Conservation (phyloP, 2,888 invertebrate genomes). For the Rotaria socialis region DNA sequence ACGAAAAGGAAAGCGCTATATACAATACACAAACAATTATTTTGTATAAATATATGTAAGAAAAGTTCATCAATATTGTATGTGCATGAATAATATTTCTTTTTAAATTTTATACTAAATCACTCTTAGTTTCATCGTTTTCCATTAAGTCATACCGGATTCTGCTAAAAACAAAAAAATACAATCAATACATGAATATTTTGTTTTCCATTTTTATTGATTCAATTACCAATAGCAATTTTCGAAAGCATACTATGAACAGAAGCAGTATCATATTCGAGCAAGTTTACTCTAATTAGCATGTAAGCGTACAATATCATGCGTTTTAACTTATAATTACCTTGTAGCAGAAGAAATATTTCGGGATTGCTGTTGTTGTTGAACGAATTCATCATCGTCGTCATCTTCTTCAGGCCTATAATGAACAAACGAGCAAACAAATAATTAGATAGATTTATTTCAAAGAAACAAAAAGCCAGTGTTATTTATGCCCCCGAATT, state of each 20-base stretch:
- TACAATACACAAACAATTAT: not conserved
- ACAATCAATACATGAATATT: not conserved
- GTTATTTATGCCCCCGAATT: not conserved
- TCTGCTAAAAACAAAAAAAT: not conserved
- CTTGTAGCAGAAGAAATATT: not conserved
- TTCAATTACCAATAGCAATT: conserved; percentile 18
- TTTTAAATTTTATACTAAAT: not conserved
- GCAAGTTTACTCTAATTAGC: conserved; percentile 14
- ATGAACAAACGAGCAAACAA: not conserved
- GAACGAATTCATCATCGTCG: not conserved
- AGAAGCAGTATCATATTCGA: conserved; percentile 25
- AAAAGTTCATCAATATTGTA: not conserved
- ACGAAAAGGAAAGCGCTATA: not conserved
- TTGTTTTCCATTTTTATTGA: not conserved
- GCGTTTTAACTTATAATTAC: not conserved
- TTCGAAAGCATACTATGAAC: not conserved
- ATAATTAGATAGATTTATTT: too few relatives aligned
- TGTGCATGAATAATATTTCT: not conserved
- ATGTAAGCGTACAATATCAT: not conserved
- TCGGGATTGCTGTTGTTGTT: not conserved
- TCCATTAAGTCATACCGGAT: conserved; percentile 10
- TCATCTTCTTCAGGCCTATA: conserved; percentile 15
- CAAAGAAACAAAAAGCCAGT: too few relatives aligned
- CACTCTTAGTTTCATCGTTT: not conserved
- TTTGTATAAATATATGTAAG: not conserved